phyloP scores from a whole-genome alignment of 2,888 invertebrate species.

The Lasioglossum vierecki region DNA sequence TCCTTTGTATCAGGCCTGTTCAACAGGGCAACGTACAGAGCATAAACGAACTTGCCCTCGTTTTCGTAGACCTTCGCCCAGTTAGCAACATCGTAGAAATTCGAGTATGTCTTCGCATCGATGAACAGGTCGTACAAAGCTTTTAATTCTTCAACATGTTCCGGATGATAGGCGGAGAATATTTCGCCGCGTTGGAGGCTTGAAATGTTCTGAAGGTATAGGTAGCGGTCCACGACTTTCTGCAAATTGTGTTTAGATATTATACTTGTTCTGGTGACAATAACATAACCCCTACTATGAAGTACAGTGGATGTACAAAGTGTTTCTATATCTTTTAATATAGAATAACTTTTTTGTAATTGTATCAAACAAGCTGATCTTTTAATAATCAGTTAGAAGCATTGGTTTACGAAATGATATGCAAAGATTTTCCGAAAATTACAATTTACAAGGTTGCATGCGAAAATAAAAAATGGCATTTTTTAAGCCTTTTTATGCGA shows the following conservation, averaged over 20 bases:
- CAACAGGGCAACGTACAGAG: conserved; percentile 87
- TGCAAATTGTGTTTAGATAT: conserved; percentile 46
- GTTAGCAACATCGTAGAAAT: conserved; percentile 82
- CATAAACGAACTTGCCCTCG: conserved; percentile 86
- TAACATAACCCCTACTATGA: neutral
- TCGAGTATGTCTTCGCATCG: conserved; percentile 82
- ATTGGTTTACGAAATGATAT: too few species aligned
- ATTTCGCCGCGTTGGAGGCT: conserved; percentile 84
- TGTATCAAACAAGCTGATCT: too few species aligned
- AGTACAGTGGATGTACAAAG: too few species aligned
- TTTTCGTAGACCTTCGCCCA: conserved; percentile 83
- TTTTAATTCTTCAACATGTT: conserved; percentile 75
- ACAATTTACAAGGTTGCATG: too few species aligned
- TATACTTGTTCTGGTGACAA: neutral
- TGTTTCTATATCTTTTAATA: too few species aligned
- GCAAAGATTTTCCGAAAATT: too few species aligned
- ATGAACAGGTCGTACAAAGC: conserved; percentile 81
- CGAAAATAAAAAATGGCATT: too few species aligned
- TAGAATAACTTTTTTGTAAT: too few species aligned
- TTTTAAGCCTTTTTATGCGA: too few species aligned
- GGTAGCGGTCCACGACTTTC: conserved; percentile 80
- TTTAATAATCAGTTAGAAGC: too few species aligned
- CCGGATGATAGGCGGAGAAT: conserved; percentile 83
- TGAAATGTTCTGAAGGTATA: conserved; percentile 82
- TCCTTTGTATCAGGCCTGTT: conserved; percentile 87